Base-by-base conservation (phyloP, 2,797 vertebrate species). In the Phaenicophaeus curvirostris region DNA sequence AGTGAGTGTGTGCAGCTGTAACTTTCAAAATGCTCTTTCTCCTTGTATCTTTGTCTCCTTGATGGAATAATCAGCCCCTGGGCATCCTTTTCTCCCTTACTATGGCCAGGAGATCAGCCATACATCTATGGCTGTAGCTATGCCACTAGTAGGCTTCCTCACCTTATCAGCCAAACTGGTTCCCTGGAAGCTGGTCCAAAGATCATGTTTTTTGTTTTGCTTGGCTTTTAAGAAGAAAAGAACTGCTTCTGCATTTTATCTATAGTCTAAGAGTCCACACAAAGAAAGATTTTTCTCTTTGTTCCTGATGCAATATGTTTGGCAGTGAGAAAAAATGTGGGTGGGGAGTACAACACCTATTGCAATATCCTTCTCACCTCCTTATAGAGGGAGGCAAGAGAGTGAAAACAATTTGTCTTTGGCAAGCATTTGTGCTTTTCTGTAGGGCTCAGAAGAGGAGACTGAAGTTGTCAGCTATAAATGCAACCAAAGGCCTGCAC, bases 311-410 rank as follows among this genome's bases (percentile, higher is more conserved):
- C 69, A 83, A 78, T 91, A 51, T 68, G 46, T 85, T 95, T 95
- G 92, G 93, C 85, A 94, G 65, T 15, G 85, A 91, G 89, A 82
- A 92, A 85, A 89, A 91, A 92, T 85, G 94, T 95, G 92, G 89
- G 93, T 89, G 85, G 62, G 87, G 85, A 93, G 62, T 48, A 79
- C 33, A 84, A 12, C 85, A 94, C 85, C 93, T 93, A 81, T 65
- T 88, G 91, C 92, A 89, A 91, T 94, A 87, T 76, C 63, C 85
- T 90, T 92, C 86, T 89, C 66, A 54, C 84, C 93, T 93, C 66
- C 79, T 59, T 25, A 20, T 23, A 59, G 80, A 44, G 57, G 28
- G 76, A 91, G 79, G 87, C 58, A 87, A 85, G 58, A 66, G 76
- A 89, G 75, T 0, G 6, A 93, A 92, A 95, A 54, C 85, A 92